phyloP scores from a whole-genome alignment of 2,113 vertebrate species.

The Ceyx melanurus region DNA sequence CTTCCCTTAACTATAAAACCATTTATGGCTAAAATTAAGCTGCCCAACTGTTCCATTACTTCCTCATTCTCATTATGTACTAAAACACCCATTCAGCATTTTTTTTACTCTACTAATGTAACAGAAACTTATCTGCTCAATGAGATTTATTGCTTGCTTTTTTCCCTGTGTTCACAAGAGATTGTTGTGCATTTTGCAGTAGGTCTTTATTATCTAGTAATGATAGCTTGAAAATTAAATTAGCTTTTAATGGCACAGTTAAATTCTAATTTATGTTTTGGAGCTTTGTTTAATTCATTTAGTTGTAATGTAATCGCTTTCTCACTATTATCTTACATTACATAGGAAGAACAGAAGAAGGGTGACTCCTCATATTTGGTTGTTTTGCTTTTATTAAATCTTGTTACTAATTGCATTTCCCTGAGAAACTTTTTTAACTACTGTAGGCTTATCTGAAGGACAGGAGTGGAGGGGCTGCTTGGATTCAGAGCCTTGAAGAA shows the following conservation, averaged over 20 bases:
- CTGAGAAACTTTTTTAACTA: constrained; percentile 66
- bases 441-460: background rate
- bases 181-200: constrained; percentile 73
- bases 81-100: constrained; percentile 75
- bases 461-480: background rate
- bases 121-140: constrained; percentile 75
- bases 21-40: constrained; percentile 57
- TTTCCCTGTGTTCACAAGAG: constrained; percentile 66
- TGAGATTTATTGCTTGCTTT: constrained; percentile 75
- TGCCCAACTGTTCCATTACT: constrained; percentile 67
- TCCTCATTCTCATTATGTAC: constrained; percentile 64
- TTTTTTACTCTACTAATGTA: constrained; percentile 68
- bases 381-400: constrained; percentile 70
- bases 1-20: constrained; percentile 45
- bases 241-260: constrained; percentile 79
- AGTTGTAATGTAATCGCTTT: constrained; percentile 74
- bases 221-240: constrained; percentile 81
- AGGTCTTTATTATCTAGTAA: constrained; percentile 81
- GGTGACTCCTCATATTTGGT: constrained; percentile 13
- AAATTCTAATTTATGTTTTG: constrained; percentile 85
- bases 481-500: background rate
- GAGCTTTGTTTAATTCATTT: constrained; percentile 81
- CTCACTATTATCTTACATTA: constrained; percentile 73
- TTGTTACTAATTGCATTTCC: constrained; percentile 65
- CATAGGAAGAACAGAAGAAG: constrained; percentile 61